Conservation (phyloP, 2,888 invertebrate genomes). For the Hypolimnas misippus region DNA sequence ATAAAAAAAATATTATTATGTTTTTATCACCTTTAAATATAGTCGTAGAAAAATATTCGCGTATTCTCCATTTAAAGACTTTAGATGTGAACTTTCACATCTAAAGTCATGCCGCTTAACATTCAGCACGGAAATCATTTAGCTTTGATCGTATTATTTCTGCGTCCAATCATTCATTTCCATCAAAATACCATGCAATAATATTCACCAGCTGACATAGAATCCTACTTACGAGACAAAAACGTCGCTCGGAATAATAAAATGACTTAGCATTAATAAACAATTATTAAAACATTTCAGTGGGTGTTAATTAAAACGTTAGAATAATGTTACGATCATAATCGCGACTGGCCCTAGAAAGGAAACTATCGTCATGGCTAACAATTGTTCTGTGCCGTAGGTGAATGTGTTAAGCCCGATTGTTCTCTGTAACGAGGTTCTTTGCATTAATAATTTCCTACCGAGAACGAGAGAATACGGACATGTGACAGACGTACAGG, state of each 20-base stretch:
- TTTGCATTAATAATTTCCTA: conserved; percentile 29
- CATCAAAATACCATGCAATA: no score
- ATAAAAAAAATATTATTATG: no score
- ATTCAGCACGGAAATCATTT: no score
- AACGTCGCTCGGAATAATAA: neutral
- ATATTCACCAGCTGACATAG: no score
- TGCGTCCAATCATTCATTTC: no score
- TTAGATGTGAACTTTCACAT: no score
- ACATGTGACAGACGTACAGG: conserved; percentile 11
- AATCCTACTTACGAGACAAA: no score
- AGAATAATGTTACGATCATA: conserved; percentile 14
- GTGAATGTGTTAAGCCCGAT: conserved; percentile 22
- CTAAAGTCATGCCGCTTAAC: no score
- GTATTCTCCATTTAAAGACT: no score
- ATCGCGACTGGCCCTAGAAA: conserved; percentile 26
- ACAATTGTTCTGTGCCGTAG: conserved; percentile 21
- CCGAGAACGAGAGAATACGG: conserved; percentile 8
- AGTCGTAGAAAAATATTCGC: no score
- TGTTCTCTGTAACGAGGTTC: conserved; percentile 13
- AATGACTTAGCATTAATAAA: neutral
- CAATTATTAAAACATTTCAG: conserved; percentile 16
- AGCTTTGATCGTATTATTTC: no score
- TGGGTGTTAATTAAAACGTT: conserved; percentile 25
- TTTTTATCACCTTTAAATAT: no score
- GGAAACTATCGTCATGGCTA: conserved; percentile 21